phyloP scores from a whole-genome alignment of 2,888 invertebrate genomes.

The Graphium colonna region DNA sequence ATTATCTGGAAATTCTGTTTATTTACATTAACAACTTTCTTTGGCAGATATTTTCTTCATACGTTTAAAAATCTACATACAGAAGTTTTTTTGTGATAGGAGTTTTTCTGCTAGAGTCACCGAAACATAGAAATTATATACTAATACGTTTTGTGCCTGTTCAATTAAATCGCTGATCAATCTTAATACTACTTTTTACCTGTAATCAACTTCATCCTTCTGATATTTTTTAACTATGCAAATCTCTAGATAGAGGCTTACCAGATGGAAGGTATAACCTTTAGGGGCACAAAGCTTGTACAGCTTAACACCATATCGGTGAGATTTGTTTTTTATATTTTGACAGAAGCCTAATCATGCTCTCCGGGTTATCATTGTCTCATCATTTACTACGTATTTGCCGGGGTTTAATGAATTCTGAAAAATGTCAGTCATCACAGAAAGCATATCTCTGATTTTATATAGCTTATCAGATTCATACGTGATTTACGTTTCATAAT shows the following conservation, averaged over 20 bases:
- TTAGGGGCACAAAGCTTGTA: slow-evolving; percentile 25
- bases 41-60: too few species aligned
- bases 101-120: too few species aligned
- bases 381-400: slow-evolving; percentile 21
- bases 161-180: not conserved
- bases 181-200: not conserved
- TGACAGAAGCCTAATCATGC: slow-evolving; percentile 37
- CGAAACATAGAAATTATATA: slow-evolving; percentile 5
- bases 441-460: slow-evolving; percentile 19
- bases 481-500: slow-evolving; percentile 26
- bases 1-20: too few species aligned
- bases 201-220: slow-evolving; percentile 14
- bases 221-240: slow-evolving; percentile 18
- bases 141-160: not conserved
- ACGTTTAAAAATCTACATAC: too few species aligned
- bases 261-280: slow-evolving; percentile 19
- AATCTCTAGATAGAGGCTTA: too few species aligned
- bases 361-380: slow-evolving; percentile 22
- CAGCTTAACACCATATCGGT: slow-evolving; percentile 21
- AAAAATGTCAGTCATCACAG: slow-evolving; percentile 21
- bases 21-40: too few species aligned
- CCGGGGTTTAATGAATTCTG: slow-evolving; percentile 22
- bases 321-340: slow-evolving; percentile 35
- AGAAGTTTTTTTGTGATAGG: too few species aligned
- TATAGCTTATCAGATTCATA: slow-evolving; percentile 19